These are phyloP conservation scores for Palythoa grandis DNA, from an alignment of 92 coral and sea anemone species.

Conservation along the genomic window DNA sequence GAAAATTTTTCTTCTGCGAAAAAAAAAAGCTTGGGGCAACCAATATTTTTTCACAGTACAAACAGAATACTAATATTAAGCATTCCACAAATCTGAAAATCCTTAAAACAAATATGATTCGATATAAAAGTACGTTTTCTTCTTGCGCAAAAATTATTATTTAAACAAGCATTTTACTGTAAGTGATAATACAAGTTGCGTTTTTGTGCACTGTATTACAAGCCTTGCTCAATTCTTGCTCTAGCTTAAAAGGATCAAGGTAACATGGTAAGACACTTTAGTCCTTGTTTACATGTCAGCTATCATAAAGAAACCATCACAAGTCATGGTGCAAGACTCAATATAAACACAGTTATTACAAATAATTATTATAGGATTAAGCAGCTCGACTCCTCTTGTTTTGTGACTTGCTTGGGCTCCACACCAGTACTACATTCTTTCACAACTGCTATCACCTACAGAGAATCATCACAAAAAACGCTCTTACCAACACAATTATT, in stretches of 20 bases:
- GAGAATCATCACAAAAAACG: background rate
- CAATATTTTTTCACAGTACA: too few relatives aligned
- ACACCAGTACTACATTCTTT: conserved; percentile 63
- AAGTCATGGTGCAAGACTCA: conserved; percentile 10
- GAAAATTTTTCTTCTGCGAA: too few relatives aligned
- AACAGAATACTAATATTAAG: too few relatives aligned
- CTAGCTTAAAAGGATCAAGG: conserved; percentile 50
- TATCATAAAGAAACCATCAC: conserved; percentile 49
- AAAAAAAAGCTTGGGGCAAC: too few relatives aligned
- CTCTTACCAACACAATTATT: background rate
- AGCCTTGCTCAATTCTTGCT: conserved; percentile 21
- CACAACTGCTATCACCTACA: conserved; percentile 63
- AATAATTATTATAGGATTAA: conserved; percentile 51
- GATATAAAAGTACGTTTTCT: too few relatives aligned
- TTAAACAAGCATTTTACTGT: too few relatives aligned
- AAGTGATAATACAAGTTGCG: too few relatives aligned
- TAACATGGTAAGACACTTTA: conserved; percentile 31
- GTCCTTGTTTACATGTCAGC: conserved; percentile 48
- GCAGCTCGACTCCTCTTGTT: conserved; percentile 54
- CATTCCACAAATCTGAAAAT: too few relatives aligned
- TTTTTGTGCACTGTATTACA: background rate
- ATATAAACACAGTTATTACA: conserved; percentile 17
- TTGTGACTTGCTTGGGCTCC: conserved; percentile 51
- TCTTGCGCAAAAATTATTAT: too few relatives aligned
- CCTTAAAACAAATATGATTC: too few relatives aligned